Base-by-base conservation (phyloP, 2,888 invertebrate genomes). In the Andricus curvator region DNA sequence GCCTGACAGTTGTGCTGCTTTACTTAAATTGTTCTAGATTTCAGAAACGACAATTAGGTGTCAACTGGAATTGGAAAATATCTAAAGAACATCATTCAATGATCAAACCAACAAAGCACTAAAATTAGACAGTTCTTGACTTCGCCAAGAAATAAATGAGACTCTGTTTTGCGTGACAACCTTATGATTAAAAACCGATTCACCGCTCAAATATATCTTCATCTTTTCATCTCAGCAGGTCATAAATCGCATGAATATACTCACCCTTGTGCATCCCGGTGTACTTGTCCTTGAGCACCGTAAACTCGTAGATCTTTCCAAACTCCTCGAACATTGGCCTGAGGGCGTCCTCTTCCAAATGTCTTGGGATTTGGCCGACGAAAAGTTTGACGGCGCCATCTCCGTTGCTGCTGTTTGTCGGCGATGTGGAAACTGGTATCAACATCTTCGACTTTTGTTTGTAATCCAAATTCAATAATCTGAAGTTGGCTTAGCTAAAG, bases 251-350 rank as follows among this genome's bases (percentile, higher is more conserved):
- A 17, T 25, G 29, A 33, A 44, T 8, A 62, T 33, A 91, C 94
- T 93, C 91, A 97, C 98, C 98, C 96, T 98, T 98, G 93, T 98
- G 98, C 96, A 98, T 97, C 85, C 98, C 98, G 81, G 98, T 98
- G 94, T 97, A 97, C 92, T 98, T 97, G 93, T 98, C 98, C 94
- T 98, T 98, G 88, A 98, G 95, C 82, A 98, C 97, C 84, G 98
- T 97, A 91, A 98, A 96, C 94, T 98, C 98, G 93, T 97, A 98
- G 91, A 98, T 98, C 93, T 97, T 97, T 80, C 98, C 98, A 90
- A 97, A 98, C 93, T 97, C 96, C 93, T 98, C 98, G 93, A 98
- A 98, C 95, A 98, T 96, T 56, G 98, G 98, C 78, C 97, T 94
- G 44, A 98, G 94, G 90, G 98, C 97, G 80, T 96, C 96, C 91